Conservation (phyloP, 92 coral and sea anemone species). For the Epizoanthus ramosus region DNA sequence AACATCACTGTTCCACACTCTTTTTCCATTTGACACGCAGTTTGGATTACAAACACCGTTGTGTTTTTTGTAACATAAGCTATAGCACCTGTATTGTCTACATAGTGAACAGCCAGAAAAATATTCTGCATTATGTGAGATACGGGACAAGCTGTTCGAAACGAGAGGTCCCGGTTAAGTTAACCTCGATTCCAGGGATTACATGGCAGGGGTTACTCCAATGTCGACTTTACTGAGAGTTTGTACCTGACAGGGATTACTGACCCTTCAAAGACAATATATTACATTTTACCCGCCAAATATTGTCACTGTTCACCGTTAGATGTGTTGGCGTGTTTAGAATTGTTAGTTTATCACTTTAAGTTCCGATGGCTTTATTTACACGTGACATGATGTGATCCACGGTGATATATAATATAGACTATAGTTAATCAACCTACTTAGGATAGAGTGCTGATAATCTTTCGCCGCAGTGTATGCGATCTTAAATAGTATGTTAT, state of each 20-base stretch:
- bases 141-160: slow-evolving; percentile 3
- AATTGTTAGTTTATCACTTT: not conserved
- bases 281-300: not conserved
- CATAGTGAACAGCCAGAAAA: not conserved
- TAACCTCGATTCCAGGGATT: slow-evolving; percentile 3
- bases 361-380: not conserved
- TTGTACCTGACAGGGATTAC: not conserved
- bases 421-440: no score
- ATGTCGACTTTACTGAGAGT: not conserved
- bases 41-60: not conserved
- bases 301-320: not conserved
- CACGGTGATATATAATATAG: no score
- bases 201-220: no score
- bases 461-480: no score
- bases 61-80: not conserved
- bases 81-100: not conserved
- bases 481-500: not conserved
- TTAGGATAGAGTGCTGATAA: no score
- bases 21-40: not conserved
- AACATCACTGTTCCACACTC: not conserved
- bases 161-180: no score
- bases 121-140: not conserved
- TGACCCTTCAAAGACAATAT: not conserved
- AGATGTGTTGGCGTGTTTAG: not conserved
- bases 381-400: not conserved